Evolutionary conservation across 2,797 vertebrate species (phyloP), one percentile per base, ranked within the genome.

Genomic region (Cichlasoma orientale): DNA sequence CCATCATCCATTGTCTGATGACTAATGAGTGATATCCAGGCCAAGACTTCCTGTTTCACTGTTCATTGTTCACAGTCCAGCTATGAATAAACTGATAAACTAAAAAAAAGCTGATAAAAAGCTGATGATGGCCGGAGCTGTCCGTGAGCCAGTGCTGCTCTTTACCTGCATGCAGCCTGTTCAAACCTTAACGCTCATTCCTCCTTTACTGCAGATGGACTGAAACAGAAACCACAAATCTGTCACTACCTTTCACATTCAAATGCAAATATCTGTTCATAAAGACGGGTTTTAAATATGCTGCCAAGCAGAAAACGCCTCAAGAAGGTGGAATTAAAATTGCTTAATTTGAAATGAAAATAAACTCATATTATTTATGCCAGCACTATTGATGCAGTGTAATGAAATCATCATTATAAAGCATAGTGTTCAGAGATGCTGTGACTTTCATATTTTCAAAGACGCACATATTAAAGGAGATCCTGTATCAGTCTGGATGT

Each of bases 371-470:
- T 50, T 68, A 66, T 66, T 66, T 66, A 47, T 66, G 19, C 61
- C 61, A 47, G 9, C 2, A 0, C 61, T 52, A 18, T 29, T 69
- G 27, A n/a, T 52, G 47, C 47, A 47, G 38, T 2, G 18, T 57
- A 57, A 57, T 47, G 41, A 57, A 29, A 50, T 33, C 5, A 53
- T 76, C 29, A 61, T 38, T 73, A 80, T 63, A 75, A 29, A 75
- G 55, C 38, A 4, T 9, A 57, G 33, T 70, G 36, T 78, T 83
- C 75, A 77, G 53, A 78, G 71, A 74, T 76, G 66, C 53, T 72
- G 79, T 18, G 12, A 85, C 79, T 77, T 84, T 86, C 56, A 58
- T 38, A 25, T 77, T 23, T 77, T 80, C 25, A 85, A 87, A 76
- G 33, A 87, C 73, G 61, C 66, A 3, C 21, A 4, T 3, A 18